Conservation (phyloP, 1,140 invertebrate species). For the Eupristina koningsbergeri region DNA sequence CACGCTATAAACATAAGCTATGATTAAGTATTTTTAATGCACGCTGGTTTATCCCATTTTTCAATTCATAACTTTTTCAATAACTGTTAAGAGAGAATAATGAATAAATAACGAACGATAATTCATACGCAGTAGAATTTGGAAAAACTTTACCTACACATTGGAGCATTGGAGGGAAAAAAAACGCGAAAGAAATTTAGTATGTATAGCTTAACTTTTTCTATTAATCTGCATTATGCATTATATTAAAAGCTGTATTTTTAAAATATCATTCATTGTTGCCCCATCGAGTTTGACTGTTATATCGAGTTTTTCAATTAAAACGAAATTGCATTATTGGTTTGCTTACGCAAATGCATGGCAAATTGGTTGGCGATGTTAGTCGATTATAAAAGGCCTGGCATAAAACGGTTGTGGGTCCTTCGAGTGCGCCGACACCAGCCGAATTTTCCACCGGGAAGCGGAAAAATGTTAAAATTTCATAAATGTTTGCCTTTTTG, state of each 20-base stretch:
- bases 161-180: not conserved
- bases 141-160: not conserved
- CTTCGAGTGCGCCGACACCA: not conserved
- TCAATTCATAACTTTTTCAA: not conserved
- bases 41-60: not conserved
- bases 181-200: too few species aligned
- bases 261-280: not conserved
- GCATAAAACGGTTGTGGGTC: not conserved
- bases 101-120: too few species aligned
- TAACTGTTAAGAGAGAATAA: not conserved
- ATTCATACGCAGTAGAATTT: not conserved
- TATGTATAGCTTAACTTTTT: too few species aligned
- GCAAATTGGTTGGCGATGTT: not conserved
- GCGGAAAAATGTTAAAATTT: not conserved
- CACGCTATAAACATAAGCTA: not conserved
- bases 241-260: too few species aligned
- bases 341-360: not conserved
- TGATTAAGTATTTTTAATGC: not conserved
- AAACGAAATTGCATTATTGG: not conserved
- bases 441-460: not conserved
- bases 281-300: not conserved
- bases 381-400: not conserved
- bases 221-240: too few species aligned
- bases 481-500: constrained; percentile 28
- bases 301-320: not conserved